phyloP scores from a whole-genome alignment of 2,888 invertebrate genomes.

The Athrips mouffetella region DNA sequence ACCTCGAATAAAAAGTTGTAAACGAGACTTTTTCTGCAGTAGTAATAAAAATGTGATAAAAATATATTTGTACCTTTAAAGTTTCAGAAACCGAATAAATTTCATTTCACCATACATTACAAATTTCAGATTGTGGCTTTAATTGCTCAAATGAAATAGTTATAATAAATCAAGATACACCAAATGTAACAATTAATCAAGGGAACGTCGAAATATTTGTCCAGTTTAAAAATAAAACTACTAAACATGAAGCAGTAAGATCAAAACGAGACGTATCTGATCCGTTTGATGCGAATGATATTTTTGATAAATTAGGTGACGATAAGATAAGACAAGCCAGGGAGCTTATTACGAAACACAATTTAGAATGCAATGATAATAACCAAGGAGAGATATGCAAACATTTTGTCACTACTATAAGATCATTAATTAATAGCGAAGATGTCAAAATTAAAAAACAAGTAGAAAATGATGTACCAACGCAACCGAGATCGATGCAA shows the following conservation, averaged over 20 bases:
- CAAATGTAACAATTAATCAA: slow-evolving; percentile 43
- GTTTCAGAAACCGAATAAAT: no score
- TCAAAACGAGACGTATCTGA: slow-evolving; percentile 37
- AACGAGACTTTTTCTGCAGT: no score
- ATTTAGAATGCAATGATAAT: slow-evolving; percentile 48
- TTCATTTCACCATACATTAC: no score
- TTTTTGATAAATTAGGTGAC: slow-evolving; percentile 36
- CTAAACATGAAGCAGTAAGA: slow-evolving; percentile 28
- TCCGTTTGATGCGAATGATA: slow-evolving; percentile 15
- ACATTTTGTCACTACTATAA: slow-evolving; percentile 49
- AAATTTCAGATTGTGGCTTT: not conserved
- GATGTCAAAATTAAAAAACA: slow-evolving; percentile 15
- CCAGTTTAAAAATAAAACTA: slow-evolving; percentile 42
- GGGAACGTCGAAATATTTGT: slow-evolving; percentile 44
- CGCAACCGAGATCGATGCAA: not conserved
- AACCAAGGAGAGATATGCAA: slow-evolving; percentile 50
- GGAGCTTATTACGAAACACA: slow-evolving; percentile 52
- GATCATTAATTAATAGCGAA: slow-evolving; percentile 31
- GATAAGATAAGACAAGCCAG: slow-evolving; percentile 44
- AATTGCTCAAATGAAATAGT: slow-evolving; percentile 45
- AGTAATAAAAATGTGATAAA: no score
- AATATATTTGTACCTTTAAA: no score
- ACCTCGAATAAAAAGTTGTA: no score
- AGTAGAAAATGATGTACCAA: not conserved
- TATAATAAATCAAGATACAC: slow-evolving; percentile 39